Evolutionary conservation across 2,113 vertebrate genomes (phyloP).

Genomic region (Peromyscus leucopus): DNA sequence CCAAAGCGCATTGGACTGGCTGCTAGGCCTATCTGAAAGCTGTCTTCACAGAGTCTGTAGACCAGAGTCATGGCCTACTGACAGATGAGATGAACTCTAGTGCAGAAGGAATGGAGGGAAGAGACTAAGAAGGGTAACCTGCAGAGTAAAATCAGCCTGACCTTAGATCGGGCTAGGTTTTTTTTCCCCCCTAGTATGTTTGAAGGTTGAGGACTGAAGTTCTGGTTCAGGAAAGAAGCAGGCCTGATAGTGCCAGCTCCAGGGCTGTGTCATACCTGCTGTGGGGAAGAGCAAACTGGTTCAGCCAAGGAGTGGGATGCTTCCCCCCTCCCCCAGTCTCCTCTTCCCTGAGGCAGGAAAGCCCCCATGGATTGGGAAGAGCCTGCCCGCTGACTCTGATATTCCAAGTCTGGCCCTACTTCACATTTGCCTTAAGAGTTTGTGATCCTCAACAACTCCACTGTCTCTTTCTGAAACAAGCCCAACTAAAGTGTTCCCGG

Average conservation of each 20-base stretch:
- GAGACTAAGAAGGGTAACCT: neutral
- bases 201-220: neutral
- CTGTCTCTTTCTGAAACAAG: neutral
- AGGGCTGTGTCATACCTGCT: neutral
- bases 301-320: accelerated
- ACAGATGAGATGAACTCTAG: neutral
- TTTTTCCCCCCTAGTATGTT: neutral
- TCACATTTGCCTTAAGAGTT: neutral
- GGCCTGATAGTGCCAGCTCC: neutral
- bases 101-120: neutral
- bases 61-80: accelerated
- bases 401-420: neutral
- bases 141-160: accelerated
- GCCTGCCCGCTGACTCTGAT: neutral
- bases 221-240: neutral
- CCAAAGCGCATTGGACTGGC: neutral
- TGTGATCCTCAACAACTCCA: neutral
- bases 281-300: accelerated
- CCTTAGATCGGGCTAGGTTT: neutral
- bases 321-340: neutral
- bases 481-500: neutral
- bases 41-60: neutral
- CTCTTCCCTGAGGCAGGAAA: neutral
- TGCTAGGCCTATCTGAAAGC: neutral
- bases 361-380: neutral